Percentiles rank a stretch among this genome's conserved stretches.
Evolutionary conservation across 2,797 vertebrate species (phyloP).

Genomic region (Falco biarmicus): DNA sequence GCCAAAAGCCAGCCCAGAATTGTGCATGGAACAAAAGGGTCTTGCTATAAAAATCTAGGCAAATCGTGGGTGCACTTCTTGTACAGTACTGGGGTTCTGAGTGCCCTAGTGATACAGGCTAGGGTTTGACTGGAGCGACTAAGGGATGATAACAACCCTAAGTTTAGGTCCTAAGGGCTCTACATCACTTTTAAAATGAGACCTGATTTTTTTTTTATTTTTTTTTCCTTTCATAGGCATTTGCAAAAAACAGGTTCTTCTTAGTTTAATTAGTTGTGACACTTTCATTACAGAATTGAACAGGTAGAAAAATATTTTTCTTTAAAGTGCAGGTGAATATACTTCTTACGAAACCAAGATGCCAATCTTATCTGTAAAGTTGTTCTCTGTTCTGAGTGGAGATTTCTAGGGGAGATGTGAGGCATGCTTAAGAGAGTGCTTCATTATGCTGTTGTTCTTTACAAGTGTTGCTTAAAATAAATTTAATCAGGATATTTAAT

Average conservation of each 20-base stretch:
- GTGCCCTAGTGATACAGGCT: not conserved
- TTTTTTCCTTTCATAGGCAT: not conserved
- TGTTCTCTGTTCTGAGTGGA: not conserved
- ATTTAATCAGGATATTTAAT: not conserved
- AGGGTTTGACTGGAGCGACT: not conserved
- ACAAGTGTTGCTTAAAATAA: not conserved
- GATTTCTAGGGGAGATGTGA: not conserved
- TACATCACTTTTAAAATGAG: not conserved
- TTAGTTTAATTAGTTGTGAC: not conserved
- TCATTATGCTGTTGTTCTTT: not conserved
- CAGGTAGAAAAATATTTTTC: not conserved
- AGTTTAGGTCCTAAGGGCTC: not conserved
- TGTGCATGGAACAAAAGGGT: not conserved
- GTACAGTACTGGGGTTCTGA: not conserved
- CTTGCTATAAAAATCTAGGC: not conserved
- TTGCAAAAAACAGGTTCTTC: not conserved
- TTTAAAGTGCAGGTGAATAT: not conserved
- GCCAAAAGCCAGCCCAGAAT: not conserved
- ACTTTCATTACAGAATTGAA: not conserved
- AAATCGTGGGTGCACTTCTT: not conserved
- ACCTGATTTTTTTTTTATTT: not conserved
- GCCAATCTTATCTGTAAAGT: not conserved
- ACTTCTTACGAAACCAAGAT: not conserved
- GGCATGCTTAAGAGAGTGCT: not conserved
- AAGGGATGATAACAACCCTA: not conserved